Conservation (phyloP, 2,113 vertebrate genomes). For the Lonchura striata region DNA sequence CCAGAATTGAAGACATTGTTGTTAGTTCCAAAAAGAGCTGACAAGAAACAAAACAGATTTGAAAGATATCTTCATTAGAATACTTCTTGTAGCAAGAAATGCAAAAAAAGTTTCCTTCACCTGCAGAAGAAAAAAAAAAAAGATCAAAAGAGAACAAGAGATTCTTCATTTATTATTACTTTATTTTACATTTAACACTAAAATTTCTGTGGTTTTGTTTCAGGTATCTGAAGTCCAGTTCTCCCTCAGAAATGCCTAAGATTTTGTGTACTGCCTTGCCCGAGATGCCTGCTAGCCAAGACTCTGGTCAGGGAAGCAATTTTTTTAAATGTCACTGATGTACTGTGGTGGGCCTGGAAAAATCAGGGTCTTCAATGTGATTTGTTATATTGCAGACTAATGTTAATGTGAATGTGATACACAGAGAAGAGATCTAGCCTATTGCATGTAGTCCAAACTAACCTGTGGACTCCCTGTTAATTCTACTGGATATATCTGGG, state of each 20-base stretch:
- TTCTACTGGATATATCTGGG: not conserved
- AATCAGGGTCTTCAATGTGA: fast-evolving
- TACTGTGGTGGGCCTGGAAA: not conserved
- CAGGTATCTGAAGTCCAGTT: not conserved
- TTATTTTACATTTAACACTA: not conserved
- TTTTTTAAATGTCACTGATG: not conserved
- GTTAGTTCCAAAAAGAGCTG: not conserved
- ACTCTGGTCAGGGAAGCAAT: not conserved
- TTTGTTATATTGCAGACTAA: not conserved
- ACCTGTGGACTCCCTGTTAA: not conserved
- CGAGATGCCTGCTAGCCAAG: not conserved
- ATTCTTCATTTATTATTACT: not conserved
- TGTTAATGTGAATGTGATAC: not conserved
- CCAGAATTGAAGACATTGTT: not conserved
- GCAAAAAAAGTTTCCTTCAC: not conserved
- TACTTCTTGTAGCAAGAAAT: not conserved
- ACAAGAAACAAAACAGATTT: not conserved
- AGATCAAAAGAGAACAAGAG: not conserved
- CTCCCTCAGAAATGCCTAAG: not conserved
- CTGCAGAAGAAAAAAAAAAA: not conserved
- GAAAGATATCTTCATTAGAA: not conserved
- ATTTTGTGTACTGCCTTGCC: not conserved
- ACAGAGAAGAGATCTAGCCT: not conserved
- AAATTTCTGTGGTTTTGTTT: not conserved
- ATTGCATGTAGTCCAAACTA: not conserved